These are phyloP conservation scores for Platycheirus albimanus DNA, from an alignment of 2,888 invertebrate genomes.

Conservation along the genomic window DNA sequence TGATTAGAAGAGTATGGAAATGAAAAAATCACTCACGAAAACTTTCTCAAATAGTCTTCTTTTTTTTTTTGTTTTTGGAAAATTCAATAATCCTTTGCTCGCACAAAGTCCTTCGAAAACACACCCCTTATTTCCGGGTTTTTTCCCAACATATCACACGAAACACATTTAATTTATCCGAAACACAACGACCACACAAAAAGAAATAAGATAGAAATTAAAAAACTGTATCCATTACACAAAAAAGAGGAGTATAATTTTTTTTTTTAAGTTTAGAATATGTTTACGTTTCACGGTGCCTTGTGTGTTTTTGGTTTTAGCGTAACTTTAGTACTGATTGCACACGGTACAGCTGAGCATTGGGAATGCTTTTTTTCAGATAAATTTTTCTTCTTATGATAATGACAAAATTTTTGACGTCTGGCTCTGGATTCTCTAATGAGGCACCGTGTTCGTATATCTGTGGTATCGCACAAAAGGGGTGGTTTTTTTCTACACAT, in stretches of 20 bases:
- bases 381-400: slow-evolving; percentile 30
- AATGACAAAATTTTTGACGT: slow-evolving; percentile 61
- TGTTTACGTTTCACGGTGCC: slow-evolving; percentile 64
- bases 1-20: slow-evolving; percentile 23
- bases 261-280: not conserved
- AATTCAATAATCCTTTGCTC: slow-evolving; percentile 63
- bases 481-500: slow-evolving; percentile 67
- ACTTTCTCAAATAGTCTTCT: not conserved
- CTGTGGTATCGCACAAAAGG: slow-evolving; percentile 3
- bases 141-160: slow-evolving; percentile 11
- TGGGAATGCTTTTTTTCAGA: slow-evolving; percentile 54
- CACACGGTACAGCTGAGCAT: slow-evolving; percentile 67
- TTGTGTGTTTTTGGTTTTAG: slow-evolving; percentile 62
- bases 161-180: slow-evolving; percentile 23
- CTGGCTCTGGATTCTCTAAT: slow-evolving; percentile 13
- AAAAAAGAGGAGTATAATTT: slow-evolving; percentile 19
- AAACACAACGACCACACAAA: not conserved
- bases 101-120: slow-evolving; percentile 31
- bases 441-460: not conserved
- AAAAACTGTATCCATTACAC: slow-evolving; percentile 48
- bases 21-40: slow-evolving; percentile 29
- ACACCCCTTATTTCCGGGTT: slow-evolving; percentile 33
- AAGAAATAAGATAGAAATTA: slow-evolving; percentile 19
- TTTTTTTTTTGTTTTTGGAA: slow-evolving; percentile 42
- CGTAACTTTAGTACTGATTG: slow-evolving; percentile 73